phyloP scores from a whole-genome alignment of 2,797 vertebrate genomes.

The Heliangelus exortis region DNA sequence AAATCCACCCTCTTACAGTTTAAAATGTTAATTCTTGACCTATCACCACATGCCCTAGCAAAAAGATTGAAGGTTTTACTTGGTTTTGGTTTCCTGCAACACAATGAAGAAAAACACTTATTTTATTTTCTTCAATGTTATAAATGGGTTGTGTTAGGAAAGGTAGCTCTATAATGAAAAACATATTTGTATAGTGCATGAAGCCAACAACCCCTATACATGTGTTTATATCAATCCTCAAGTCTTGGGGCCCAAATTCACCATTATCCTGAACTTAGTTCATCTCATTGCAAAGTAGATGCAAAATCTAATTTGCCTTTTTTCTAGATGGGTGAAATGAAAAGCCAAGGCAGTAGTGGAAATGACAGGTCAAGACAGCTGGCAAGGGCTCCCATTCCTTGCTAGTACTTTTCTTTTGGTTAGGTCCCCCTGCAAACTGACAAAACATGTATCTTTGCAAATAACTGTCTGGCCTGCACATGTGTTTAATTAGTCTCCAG shows the following conservation, averaged over 20 bases:
- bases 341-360: neutral
- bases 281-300: neutral
- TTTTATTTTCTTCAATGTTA: neutral
- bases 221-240: neutral
- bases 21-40: no score
- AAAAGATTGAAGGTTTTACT: neutral
- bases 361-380: neutral
- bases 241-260: neutral
- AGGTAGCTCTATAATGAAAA: neutral
- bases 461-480: constrained; percentile 18
- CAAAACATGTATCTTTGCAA: neutral
- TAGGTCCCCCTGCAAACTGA: neutral
- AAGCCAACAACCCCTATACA: neutral
- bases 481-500: constrained; percentile 64
- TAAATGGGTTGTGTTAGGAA: neutral
- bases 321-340: neutral
- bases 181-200: accelerated
- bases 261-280: accelerated
- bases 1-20: no score
- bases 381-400: neutral
- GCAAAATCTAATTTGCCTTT: neutral
- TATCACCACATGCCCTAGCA: no score
- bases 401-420: neutral
- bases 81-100: neutral
- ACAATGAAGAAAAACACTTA: neutral